Evolutionary conservation across 1,140 invertebrate genomes (phyloP).

Genomic region (Rhopalosiphum maidis): DNA sequence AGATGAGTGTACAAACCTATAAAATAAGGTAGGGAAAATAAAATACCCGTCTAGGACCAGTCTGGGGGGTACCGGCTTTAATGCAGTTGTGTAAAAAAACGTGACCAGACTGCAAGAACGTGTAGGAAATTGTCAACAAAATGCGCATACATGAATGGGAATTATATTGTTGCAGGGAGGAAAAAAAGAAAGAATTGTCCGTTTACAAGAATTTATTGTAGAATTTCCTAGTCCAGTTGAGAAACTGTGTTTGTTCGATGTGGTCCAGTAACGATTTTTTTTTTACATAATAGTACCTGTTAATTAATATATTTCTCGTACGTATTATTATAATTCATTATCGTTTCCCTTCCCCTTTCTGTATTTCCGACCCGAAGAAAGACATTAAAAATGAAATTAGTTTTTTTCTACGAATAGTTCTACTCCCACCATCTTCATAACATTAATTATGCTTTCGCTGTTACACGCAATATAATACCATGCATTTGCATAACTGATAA

Average conservation of each 20-base stretch:
- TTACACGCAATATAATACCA: background rate
- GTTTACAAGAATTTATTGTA: conserved; percentile 30
- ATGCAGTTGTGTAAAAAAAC: conserved; percentile 53
- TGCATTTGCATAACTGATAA: conserved; percentile 26
- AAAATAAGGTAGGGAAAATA: conserved; percentile 33
- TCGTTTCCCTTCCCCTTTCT: background rate
- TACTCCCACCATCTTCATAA: background rate
- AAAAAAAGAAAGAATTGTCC: conserved; percentile 8
- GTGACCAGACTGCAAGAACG: conserved; percentile 55
- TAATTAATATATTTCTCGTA: conserved; percentile 42
- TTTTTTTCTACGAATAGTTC: background rate
- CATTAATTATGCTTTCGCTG: conserved; percentile 5
- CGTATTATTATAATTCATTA: conserved; percentile 15
- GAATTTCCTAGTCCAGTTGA: conserved; percentile 10
- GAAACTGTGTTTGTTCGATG: background rate
- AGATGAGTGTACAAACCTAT: conserved; percentile 44
- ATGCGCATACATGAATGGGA: conserved; percentile 53
- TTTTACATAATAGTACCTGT: conserved; percentile 27
- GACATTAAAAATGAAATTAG: conserved; percentile 26
- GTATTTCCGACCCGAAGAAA: background rate
- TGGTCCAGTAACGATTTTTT: conserved; percentile 17
- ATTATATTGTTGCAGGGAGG: conserved; percentile 38
- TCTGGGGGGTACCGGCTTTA: conserved; percentile 24
- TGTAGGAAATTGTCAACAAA: conserved; percentile 56
- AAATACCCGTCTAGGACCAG: conserved; percentile 44